Conservation (phyloP, 1,140 invertebrate species). For the Ceratosolen fusciceps region DNA sequence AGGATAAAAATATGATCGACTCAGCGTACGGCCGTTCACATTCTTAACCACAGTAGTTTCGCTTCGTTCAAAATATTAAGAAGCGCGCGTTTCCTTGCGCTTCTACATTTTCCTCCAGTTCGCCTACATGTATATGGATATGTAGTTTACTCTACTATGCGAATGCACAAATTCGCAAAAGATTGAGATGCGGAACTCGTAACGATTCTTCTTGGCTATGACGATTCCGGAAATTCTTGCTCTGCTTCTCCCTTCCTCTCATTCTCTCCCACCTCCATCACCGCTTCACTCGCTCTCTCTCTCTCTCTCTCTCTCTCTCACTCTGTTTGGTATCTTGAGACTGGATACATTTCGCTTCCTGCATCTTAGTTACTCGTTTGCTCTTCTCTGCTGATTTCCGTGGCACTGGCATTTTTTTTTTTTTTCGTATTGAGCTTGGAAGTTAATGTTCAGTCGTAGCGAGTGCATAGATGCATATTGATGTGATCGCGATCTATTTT, state of each 20-base stretch:
- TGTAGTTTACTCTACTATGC: background rate
- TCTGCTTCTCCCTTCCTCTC: background rate
- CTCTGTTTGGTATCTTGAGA: background rate
- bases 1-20: conserved; percentile 34
- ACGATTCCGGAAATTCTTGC: conserved; percentile 15
- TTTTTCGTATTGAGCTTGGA: background rate
- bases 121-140: background rate
- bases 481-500: conserved; percentile 17
- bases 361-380: too few relatives aligned
- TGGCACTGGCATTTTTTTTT: background rate
- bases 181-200: conserved; percentile 8
- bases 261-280: background rate
- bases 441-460: conserved; percentile 6
- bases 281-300: background rate
- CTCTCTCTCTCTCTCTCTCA: background rate
- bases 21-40: conserved; percentile 26
- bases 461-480: background rate
- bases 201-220: background rate
- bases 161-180: background rate
- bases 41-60: conserved; percentile 17
- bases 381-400: background rate
- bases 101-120: background rate
- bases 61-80: conserved; percentile 23
- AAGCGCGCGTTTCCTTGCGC: background rate
- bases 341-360: too few relatives aligned